phyloP scores from a whole-genome alignment of 64 coral and sea anemone species.

The Trachythela sp. region DNA sequence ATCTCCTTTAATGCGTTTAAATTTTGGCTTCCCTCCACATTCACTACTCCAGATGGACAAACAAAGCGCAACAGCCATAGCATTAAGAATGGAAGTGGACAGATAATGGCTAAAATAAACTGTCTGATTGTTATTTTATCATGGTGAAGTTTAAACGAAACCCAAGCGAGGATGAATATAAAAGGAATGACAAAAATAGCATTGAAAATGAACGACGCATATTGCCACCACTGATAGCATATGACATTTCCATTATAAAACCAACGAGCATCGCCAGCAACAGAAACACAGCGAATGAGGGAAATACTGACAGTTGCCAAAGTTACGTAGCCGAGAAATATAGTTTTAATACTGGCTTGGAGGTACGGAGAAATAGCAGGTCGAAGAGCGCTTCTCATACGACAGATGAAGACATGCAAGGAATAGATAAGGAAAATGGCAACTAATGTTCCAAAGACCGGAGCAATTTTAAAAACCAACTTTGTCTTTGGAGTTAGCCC shows the following conservation, averaged over 20 bases:
- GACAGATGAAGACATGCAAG: not conserved
- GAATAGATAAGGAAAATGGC: conserved; percentile 19
- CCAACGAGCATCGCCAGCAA: not conserved
- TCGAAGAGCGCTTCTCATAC: not conserved
- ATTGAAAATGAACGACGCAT: conserved; percentile 10
- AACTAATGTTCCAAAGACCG: conserved; percentile 30
- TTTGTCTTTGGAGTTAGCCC: conserved; percentile 32
- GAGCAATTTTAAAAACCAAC: not conserved
- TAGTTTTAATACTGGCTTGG: conserved; percentile 12
- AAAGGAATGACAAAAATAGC: conserved; percentile 17
- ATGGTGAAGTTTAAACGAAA: conserved; percentile 20
- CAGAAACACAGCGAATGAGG: conserved; percentile 17
- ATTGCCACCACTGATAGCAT: conserved; percentile 51
- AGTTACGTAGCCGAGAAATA: conserved; percentile 43
- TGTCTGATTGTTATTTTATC: not conserved
- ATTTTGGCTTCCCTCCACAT: not conserved
- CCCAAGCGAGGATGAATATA: conserved; percentile 7
- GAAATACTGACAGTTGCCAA: conserved; percentile 10
- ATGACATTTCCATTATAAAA: conserved; percentile 32
- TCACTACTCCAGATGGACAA: not conserved
- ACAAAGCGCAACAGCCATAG: not conserved
- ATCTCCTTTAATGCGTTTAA: not conserved
- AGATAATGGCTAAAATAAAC: conserved; percentile 13
- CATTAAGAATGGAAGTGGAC: conserved; percentile 7
- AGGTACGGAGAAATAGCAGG: conserved; percentile 15